A percentile compares a stretch with the other conserved stretches of the same genome.
These are phyloP conservation scores for Caenorhabditis auriculariae DNA, from an alignment of 2,888 invertebrate genomes.

Conservation along the genomic window DNA sequence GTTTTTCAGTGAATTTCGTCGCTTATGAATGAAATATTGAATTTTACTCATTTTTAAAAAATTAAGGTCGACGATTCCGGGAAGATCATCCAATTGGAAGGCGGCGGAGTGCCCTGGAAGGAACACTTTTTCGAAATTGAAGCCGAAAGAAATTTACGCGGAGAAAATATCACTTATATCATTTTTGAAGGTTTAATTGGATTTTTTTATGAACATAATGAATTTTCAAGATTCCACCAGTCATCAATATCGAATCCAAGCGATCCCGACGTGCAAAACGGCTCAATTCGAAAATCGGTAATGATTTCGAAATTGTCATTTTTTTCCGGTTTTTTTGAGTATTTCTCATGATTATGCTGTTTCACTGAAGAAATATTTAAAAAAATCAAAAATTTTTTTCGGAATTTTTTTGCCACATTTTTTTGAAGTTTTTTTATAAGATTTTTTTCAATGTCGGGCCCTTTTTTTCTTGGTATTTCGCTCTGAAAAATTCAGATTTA, in stretches of 20 bases:
- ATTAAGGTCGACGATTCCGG: conserved; percentile 75
- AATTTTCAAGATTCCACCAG: conserved; percentile 48
- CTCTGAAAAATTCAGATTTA: too few species aligned
- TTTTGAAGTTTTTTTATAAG: too few species aligned
- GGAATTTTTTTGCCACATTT: too few species aligned
- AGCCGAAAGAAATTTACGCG: conserved; percentile 65
- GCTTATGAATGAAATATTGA: neutral
- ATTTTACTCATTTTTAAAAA: neutral
- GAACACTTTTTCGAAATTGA: conserved; percentile 84
- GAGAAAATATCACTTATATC: conserved; percentile 48
- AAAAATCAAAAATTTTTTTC: too few species aligned
- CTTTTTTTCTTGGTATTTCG: too few species aligned
- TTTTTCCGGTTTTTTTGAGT: too few species aligned
- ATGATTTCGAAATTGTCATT: neutral
- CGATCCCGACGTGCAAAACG: conserved; percentile 73
- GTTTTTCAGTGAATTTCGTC: neutral
- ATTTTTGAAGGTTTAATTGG: conserved; percentile 21
- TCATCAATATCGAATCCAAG: conserved; percentile 80
- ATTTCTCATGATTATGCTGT: too few species aligned
- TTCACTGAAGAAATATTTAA: too few species aligned
- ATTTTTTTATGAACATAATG: too few species aligned
- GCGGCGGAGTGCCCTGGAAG: conserved; percentile 82
- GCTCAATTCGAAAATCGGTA: conserved; percentile 57
- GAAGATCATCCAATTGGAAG: conserved; percentile 75
- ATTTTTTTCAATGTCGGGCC: too few species aligned